Evolutionary conservation across 2,888 invertebrate genomes (phyloP).

Genomic region (Thereva unica): DNA sequence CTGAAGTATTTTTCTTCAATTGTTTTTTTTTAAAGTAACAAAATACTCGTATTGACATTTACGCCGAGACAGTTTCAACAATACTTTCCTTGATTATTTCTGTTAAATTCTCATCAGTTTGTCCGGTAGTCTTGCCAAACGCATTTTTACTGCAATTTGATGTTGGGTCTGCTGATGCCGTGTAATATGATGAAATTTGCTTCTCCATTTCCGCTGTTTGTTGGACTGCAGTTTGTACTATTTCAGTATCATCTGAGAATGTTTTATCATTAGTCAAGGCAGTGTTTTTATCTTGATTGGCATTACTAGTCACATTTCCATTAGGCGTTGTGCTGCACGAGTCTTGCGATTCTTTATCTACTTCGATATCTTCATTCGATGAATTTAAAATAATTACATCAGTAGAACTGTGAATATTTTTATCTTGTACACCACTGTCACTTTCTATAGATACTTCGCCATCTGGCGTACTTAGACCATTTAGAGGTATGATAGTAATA

Average conservation of each 20-base stretch:
- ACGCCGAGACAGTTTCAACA: slow-evolving; percentile 87
- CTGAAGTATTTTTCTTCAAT: slow-evolving; percentile 9
- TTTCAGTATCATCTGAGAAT: slow-evolving; percentile 1
- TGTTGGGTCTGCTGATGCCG: slow-evolving; percentile 36
- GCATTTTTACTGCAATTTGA: slow-evolving; percentile 15
- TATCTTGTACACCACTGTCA: neutral
- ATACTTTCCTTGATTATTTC: slow-evolving; percentile 92
- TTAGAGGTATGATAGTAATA: too few relatives aligned
- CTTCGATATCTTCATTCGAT: neutral
- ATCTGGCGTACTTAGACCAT: too few relatives aligned
- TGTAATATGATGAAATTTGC: slow-evolving; percentile 38
- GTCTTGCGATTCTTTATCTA: slow-evolving; percentile 2
- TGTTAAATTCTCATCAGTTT: slow-evolving; percentile 78
- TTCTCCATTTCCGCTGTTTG: slow-evolving; percentile 47
- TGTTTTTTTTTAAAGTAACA: slow-evolving; percentile 10
- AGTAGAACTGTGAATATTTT: neutral
- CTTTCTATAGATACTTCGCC: slow-evolving; percentile 48
- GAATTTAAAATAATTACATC: too few relatives aligned
- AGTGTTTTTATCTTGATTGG: slow-evolving; percentile 5
- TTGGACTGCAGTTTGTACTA: slow-evolving; percentile 41
- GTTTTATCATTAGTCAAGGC: slow-evolving; percentile 27
- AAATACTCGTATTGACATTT: slow-evolving; percentile 46
- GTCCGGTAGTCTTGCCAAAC: slow-evolving; percentile 44
- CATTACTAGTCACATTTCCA: neutral
- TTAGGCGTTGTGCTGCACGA: too few relatives aligned